Percentiles rank a stretch among this genome's conserved stretches.
phyloP scores from a whole-genome alignment of 64 coral and sea anemone genomes.

The Porites lutea region DNA sequence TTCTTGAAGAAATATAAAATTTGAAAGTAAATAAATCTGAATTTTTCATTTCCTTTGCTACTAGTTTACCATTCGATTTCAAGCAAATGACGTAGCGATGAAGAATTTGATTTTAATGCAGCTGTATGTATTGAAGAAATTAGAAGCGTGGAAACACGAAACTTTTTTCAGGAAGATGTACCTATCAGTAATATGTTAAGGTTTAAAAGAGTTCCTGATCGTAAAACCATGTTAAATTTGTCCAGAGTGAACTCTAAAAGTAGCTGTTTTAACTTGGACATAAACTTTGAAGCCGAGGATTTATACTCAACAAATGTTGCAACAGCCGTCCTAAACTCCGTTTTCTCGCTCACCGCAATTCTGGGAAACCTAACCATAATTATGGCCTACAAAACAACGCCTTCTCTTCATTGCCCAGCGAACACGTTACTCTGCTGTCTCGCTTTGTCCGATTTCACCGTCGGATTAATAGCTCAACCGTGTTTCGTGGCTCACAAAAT shows the following conservation, averaged over 20 bases:
- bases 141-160: too few relatives aligned
- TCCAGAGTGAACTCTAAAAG: not conserved
- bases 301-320: conserved; percentile 2
- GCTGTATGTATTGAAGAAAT: too few relatives aligned
- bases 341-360: conserved; percentile 18
- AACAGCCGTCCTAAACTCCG: not conserved
- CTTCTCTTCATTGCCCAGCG: conserved; percentile 19
- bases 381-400: conserved; percentile 14
- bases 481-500: conserved; percentile 39
- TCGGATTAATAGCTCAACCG: not conserved
- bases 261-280: conserved; percentile 21
- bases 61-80: not conserved
- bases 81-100: not conserved
- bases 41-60: not conserved
- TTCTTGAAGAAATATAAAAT: not conserved
- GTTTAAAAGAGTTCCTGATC: not conserved
- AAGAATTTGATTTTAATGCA: not conserved
- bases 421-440: conserved; percentile 1
- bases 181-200: not conserved
- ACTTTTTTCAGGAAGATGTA: too few relatives aligned
- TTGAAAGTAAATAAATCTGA: conserved; percentile 14
- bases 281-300: not conserved
- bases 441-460: conserved; percentile 13
- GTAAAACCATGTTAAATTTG: not conserved
- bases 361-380: conserved; percentile 2